These are phyloP conservation scores for Thaleichthys pacificus DNA, from an alignment of 2,797 vertebrate species.

Conservation along the genomic window DNA sequence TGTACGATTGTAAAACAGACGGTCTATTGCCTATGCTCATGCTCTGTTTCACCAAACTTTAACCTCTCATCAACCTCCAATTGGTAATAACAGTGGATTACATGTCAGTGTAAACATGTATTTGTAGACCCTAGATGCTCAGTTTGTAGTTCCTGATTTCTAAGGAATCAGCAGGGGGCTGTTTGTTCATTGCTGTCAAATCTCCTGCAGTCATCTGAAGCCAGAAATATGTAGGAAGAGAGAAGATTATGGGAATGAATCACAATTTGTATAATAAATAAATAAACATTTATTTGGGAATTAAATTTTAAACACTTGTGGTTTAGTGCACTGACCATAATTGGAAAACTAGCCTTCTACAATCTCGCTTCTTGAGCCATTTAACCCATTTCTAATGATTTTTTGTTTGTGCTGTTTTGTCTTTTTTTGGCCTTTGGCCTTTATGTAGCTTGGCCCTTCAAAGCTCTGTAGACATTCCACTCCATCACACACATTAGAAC, in stretches of 20 bases:
- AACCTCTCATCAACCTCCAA: no score
- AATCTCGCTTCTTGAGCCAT: not conserved
- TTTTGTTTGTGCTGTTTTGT: no score
- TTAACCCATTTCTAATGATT: not conserved
- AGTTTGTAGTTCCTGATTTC: not conserved
- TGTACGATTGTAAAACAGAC: no score
- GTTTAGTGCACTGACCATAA: not conserved
- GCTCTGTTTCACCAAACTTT: no score
- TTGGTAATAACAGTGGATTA: no score
- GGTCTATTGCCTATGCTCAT: no score
- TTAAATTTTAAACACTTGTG: constrained; percentile 32
- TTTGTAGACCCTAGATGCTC: not conserved
- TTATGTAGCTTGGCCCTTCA: not conserved
- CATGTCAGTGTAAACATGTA: no score
- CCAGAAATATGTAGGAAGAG: not conserved
- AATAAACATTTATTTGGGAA: constrained; percentile 36
- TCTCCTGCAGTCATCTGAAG: not conserved
- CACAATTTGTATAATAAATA: constrained; percentile 46
- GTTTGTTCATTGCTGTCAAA: not conserved
- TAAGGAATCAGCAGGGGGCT: not conserved
- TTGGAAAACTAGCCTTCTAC: not conserved
- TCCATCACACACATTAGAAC: not conserved
- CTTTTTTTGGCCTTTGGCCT: no score
- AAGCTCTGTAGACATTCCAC: not conserved
- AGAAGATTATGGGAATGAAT: constrained; percentile 48